These are phyloP conservation scores for Syngnathoides biaculeatus DNA, from an alignment of 2,113 vertebrate genomes.

Conservation along the genomic window DNA sequence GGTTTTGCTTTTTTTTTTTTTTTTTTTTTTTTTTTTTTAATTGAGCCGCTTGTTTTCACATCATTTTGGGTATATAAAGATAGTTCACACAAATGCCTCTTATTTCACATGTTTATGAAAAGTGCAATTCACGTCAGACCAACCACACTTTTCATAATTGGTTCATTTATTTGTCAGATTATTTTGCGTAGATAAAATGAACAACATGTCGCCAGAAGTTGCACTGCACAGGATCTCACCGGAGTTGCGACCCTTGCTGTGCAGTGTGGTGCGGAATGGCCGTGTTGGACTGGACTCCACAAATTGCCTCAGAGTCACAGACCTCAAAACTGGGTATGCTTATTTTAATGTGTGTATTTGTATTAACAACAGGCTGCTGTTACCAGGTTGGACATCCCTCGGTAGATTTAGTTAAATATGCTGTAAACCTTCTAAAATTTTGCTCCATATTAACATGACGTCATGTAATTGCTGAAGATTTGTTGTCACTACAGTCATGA, in stretches of 20 bases:
- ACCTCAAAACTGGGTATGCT: conserved; percentile 85
- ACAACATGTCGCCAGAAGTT: conserved; percentile 90
- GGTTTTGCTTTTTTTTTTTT: no score
- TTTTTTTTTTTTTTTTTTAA: no score
- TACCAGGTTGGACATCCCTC: background rate
- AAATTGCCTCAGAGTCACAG: conserved; percentile 91
- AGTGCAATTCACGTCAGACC: background rate
- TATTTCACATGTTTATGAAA: background rate
- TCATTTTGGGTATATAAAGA: conserved; percentile 23
- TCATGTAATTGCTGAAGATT: no score
- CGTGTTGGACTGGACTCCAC: conserved; percentile 94
- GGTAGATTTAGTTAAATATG: background rate
- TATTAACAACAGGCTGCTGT: background rate
- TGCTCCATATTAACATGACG: no score
- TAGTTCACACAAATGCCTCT: no score
- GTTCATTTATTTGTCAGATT: conserved; percentile 13
- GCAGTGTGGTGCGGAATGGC: conserved; percentile 90
- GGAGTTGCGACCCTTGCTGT: conserved; percentile 86
- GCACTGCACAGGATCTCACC: conserved; percentile 92
- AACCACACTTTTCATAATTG: background rate
- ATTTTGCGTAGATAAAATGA: conserved; percentile 51
- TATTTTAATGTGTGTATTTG: background rate
- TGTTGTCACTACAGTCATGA: no score
- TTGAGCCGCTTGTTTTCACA: conserved; percentile 13
- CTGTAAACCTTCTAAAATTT: background rate